Evolutionary conservation across 2,888 invertebrate genomes (phyloP), one percentile per base, ranked within the genome.

Genomic region (Tanytarsus gracilentus): DNA sequence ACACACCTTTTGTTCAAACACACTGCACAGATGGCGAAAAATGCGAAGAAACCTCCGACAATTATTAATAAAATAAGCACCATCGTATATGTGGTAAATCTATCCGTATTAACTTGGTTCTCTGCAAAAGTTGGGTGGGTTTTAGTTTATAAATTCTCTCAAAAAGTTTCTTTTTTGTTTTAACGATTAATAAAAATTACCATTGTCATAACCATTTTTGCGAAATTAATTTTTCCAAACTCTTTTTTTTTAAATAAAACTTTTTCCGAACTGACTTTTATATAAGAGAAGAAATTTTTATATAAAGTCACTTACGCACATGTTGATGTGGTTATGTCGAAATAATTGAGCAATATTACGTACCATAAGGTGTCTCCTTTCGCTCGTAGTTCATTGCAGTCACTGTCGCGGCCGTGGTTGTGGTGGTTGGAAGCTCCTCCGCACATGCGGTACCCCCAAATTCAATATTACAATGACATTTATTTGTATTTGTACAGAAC

Each of bases 321-420:
- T n/a, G n/a, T n/a, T n/a, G n/a, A n/a, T n/a, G n/a, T n/a, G n/a
- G n/a, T n/a, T n/a, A n/a, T n/a, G n/a, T n/a, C n/a, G n/a, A 36
- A 50, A 55, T 26, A 44, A 62, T 61, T 21, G 30, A 21, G 8
- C 9, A 21, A 61, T 50, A 61, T 25, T 63, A 66, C 88, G 83
- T 86, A 90, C 90, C 90, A 85, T 91, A 91, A 80, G 88, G 88
- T 78, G 89, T 90, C 81, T 88, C 89, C 81, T 88, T 90, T 76
- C 86, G 88, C 73, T 84, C 84, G 87, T 88, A 85, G 73, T 80
- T 79, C 68, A 78, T 78, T 63, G 81, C 81, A 65, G 75, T 70
- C 63, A 63, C 51, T 50, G 74, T 68, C 53, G 76, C 74, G 64
- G 78, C 76, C 53, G 67, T 67, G 9, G 76, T 72, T 55, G 83